Evolutionary conservation across 2,113 vertebrate species (phyloP), one percentile per base, ranked within the genome.

Genomic region (Benitochromis conjunctus): DNA sequence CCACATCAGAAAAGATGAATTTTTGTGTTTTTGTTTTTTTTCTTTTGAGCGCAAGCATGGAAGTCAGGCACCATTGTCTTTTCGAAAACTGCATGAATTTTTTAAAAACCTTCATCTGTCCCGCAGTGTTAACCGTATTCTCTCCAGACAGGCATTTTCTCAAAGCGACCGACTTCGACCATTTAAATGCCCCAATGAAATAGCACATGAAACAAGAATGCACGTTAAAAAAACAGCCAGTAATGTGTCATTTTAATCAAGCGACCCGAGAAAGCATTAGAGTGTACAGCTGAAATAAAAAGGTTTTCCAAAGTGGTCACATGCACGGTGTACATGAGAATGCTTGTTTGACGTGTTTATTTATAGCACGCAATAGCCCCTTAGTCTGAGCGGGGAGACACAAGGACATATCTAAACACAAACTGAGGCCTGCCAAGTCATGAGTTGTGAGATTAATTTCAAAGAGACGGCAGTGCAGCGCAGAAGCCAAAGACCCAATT

Each of bases 381-480:
- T 85, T 81, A 71, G 94, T 92, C 92, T 92, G 93, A 89, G 87
- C 82, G 46, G 89, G 90, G 92, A 94, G 95, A 96, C 93, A 93
- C 93, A 92, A 92, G 92, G 93, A 95, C 91, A 88, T 88, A 94
- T 96, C 96, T 92, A 95, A 94, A 94, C 92, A 94, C 94, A 93
- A 94, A 92, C 93, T 83, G 55, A 88, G 82, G 92, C 93, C 95
- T 96, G 96, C 95, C 96, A 96, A 96, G 96, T 96, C 95, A 96
- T 95, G 95, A 93, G 96, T 95, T 96, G 94, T 87, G 85, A 95
- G 95, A 96, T 96, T 96, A 92, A 95, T 96, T 96, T 96, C 95
- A 96, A 96, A 96, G 95, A 94, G 91, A 94, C 71, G 79, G 92
- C 92, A 94, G 87, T 87, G 92, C 92, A 92, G 93, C 81, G 87